These are phyloP conservation scores for Petrocephalus microphthalmus DNA, from an alignment of 2,113 vertebrate genomes.

Conservation along the genomic window DNA sequence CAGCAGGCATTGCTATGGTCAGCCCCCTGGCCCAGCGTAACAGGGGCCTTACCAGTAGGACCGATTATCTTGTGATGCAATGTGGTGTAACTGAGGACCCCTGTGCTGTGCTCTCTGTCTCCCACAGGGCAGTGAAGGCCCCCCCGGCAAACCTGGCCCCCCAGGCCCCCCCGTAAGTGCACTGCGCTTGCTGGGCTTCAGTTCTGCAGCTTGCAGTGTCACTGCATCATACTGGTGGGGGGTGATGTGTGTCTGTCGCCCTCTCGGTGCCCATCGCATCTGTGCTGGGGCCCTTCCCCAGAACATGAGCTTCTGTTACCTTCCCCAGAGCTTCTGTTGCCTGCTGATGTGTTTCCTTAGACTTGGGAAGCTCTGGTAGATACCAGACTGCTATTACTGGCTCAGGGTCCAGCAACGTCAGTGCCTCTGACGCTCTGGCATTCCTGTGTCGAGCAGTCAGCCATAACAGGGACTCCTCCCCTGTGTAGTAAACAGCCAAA, in stretches of 20 bases:
- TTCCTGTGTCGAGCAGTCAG: background rate
- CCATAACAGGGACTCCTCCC: background rate
- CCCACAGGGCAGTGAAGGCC: conserved; percentile 82
- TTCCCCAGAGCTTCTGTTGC: background rate
- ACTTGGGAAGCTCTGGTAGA: background rate
- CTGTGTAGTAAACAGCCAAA: background rate
- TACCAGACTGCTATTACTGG: background rate
- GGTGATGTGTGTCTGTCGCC: background rate
- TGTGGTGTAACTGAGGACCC: background rate
- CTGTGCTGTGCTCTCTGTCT: background rate
- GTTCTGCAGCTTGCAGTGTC: background rate
- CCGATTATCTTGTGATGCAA: background rate
- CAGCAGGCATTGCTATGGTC: background rate
- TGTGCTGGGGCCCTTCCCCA: background rate
- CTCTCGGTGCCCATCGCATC: background rate
- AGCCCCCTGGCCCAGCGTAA: background rate
- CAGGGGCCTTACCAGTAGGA: background rate
- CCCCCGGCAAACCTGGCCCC: conserved; percentile 69
- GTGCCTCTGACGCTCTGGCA: background rate
- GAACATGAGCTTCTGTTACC: no score
- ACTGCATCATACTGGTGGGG: background rate
- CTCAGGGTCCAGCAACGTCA: background rate
- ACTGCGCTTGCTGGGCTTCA: background rate
- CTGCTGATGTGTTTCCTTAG: background rate
- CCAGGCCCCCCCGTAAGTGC: conserved; percentile 67